Conservation (phyloP, 92 coral and sea anemone genomes). For the Pocillopora meandrina region DNA sequence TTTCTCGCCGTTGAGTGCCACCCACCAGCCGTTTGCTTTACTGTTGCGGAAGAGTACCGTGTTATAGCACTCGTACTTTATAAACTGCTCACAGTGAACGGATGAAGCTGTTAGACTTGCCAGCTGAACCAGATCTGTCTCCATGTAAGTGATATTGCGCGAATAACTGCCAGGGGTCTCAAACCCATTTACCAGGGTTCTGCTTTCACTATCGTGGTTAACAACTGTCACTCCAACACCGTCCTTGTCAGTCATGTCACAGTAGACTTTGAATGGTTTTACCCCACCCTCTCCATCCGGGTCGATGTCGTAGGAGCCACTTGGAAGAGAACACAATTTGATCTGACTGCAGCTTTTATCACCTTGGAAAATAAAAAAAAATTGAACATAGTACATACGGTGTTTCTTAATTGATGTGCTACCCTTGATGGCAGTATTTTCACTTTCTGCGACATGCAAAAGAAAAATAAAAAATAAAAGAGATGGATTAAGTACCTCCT, state of each 20-base stretch:
- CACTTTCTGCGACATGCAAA: too few relatives aligned
- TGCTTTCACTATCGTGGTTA: constrained; percentile 47
- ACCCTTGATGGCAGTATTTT: too few relatives aligned
- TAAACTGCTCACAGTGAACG: constrained; percentile 48
- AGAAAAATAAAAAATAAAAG: not conserved
- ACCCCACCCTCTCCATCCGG: constrained; percentile 43
- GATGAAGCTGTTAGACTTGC: not conserved
- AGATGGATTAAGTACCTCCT: not conserved
- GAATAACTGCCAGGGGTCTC: not conserved
- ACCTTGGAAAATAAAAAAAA: too few relatives aligned
- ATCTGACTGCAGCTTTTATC: constrained; percentile 28
- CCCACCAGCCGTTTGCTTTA: constrained; percentile 28
- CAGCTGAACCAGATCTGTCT: constrained; percentile 13
- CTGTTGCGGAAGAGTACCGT: not conserved
- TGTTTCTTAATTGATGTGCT: too few relatives aligned
- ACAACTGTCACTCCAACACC: constrained; percentile 26
- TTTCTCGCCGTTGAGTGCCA: constrained; percentile 29
- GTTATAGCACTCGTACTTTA: constrained; percentile 22
- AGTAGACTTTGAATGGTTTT: constrained; percentile 31
- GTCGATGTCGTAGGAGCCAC: constrained; percentile 35
- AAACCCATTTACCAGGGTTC: constrained; percentile 19
- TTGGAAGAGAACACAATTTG: not conserved
- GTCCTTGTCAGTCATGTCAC: too few relatives aligned
- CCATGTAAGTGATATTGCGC: constrained; percentile 12
- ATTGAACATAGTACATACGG: too few relatives aligned